These are phyloP conservation scores for Telmatochromis sp. DNA, from an alignment of 2,113 vertebrate genomes.

Conservation along the genomic window DNA sequence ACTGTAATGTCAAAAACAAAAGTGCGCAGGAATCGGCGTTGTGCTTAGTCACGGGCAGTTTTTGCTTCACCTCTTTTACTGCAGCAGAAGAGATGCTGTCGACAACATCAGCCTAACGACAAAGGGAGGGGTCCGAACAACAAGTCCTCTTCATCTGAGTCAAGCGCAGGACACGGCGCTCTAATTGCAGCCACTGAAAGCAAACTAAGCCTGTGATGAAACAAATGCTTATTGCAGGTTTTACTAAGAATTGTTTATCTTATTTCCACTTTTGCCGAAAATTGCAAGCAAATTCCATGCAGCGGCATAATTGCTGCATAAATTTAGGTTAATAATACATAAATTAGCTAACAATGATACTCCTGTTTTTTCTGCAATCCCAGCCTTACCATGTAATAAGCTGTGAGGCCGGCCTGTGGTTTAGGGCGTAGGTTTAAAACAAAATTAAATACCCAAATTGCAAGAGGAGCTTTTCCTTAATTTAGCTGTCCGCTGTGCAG, in stretches of 20 bases:
- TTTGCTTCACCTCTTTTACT: neutral
- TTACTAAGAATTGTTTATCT: neutral
- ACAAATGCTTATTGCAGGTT: neutral
- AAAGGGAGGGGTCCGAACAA: slow-evolving; percentile 50
- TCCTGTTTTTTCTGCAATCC: slow-evolving; percentile 8
- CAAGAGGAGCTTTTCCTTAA: slow-evolving; percentile 30
- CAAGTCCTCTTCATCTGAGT: slow-evolving; percentile 24
- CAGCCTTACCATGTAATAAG: slow-evolving; percentile 37
- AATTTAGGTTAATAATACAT: slow-evolving; percentile 19
- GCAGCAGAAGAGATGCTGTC: slow-evolving; percentile 14
- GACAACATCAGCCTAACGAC: neutral
- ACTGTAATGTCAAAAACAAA: slow-evolving; percentile 62
- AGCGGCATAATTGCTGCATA: neutral
- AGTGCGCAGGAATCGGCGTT: slow-evolving; percentile 25
- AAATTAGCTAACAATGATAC: slow-evolving; percentile 21
- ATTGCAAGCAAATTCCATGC: neutral
- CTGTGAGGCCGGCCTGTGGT: slow-evolving; percentile 31
- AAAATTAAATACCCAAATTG: slow-evolving; percentile 34
- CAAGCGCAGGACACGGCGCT: slow-evolving; percentile 29
- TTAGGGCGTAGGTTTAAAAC: slow-evolving; percentile 41
- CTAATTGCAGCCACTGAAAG: neutral
- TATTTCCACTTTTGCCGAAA: neutral
- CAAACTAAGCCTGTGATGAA: neutral
- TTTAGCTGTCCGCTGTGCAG: slow-evolving; percentile 30
- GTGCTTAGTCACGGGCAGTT: slow-evolving; percentile 28